Conservation (phyloP, 1,140 invertebrate species). For the Zaprionus lachaisei region DNA sequence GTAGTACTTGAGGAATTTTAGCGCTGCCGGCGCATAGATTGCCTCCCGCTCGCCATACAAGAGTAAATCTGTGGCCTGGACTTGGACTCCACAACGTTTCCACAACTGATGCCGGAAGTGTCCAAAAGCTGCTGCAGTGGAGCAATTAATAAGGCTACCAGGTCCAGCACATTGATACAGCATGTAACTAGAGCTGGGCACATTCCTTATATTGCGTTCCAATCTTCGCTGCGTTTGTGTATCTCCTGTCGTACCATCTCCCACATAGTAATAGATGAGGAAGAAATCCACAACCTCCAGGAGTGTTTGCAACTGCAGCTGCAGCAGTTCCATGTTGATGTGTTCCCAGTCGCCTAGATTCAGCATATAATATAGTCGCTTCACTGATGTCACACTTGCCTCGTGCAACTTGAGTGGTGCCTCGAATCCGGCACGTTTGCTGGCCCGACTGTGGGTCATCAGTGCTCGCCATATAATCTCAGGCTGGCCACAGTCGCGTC, state of each 20-base stretch:
- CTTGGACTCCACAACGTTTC: conserved; percentile 49
- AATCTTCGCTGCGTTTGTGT: conserved; percentile 14
- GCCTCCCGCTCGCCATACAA: conserved; percentile 87
- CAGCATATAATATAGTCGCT: conserved; percentile 87
- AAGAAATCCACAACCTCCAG: conserved; percentile 88
- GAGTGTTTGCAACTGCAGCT: conserved; percentile 87
- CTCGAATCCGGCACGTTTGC: conserved; percentile 30
- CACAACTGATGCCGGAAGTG: conserved; percentile 62
- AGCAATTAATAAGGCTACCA: conserved; percentile 40
- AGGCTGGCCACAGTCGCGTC: conserved; percentile 88
- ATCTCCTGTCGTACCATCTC: conserved; percentile 23
- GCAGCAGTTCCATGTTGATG: conserved; percentile 86
- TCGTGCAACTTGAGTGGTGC: conserved; percentile 57
- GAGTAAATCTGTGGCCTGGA: conserved; percentile 87
- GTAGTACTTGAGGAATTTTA: conserved; percentile 88
- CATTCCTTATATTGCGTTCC: conserved; percentile 41
- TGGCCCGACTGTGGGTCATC: conserved; percentile 84
- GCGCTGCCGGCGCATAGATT: conserved; percentile 86
- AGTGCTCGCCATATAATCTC: conserved; percentile 89
- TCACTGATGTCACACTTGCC: conserved; percentile 84
- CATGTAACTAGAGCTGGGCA: conserved; percentile 52
- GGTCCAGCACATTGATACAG: conserved; percentile 53
- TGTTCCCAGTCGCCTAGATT: conserved; percentile 84
- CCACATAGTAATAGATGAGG: conserved; percentile 85
- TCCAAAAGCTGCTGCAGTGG: conserved; percentile 40